Conservation (phyloP, 2,888 invertebrate genomes). For the Seira sanloemensis region DNA sequence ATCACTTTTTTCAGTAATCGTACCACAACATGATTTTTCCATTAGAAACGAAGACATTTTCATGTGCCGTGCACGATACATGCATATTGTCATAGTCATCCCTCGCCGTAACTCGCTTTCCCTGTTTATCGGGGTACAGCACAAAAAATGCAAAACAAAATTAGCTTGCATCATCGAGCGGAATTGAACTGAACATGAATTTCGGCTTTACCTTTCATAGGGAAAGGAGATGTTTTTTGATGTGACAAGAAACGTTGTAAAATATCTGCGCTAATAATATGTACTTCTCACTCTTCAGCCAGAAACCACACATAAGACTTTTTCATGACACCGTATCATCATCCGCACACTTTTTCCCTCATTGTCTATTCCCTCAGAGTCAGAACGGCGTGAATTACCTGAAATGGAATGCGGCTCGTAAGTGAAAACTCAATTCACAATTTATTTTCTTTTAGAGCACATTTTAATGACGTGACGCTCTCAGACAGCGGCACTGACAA, state of each 20-base stretch:
- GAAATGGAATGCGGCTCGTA: too few relatives aligned
- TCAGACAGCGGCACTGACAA: too few relatives aligned
- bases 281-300: too few relatives aligned
- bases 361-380: too few relatives aligned
- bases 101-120: not conserved
- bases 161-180: not conserved
- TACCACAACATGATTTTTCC: constrained; percentile 72
- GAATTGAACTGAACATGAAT: constrained; percentile 30
- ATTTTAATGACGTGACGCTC: too few relatives aligned
- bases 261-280: not conserved
- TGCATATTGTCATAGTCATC: not conserved
- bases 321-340: too few relatives aligned
- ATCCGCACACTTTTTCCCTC: too few relatives aligned
- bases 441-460: too few relatives aligned
- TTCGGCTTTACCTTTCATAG: constrained; percentile 28
- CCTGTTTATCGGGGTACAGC: not conserved
- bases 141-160: constrained; percentile 6
- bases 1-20: constrained; percentile 18
- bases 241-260: constrained; percentile 26
- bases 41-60: constrained; percentile 67
- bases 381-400: too few relatives aligned
- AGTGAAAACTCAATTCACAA: too few relatives aligned
- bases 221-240: not conserved
- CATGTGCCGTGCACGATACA: not conserved
- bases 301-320: too few relatives aligned